A percentile compares a stretch with the other conserved stretches of the same genome.
phyloP scores from a whole-genome alignment of 1,140 invertebrate genomes.

The Pogonomyrmex barbatus region DNA sequence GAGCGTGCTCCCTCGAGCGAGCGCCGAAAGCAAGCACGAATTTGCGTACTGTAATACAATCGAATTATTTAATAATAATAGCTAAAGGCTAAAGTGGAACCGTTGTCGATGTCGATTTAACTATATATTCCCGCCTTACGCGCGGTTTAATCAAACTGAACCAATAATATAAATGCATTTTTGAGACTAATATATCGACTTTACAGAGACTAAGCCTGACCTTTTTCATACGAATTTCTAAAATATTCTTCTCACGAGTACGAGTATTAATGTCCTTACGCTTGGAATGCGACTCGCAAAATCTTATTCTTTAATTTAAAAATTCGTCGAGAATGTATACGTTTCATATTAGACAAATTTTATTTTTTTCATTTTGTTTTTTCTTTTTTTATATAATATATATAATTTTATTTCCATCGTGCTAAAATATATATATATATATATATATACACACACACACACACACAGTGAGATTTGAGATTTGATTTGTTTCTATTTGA shows the following conservation, averaged over 20 bases:
- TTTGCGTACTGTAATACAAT: constrained; percentile 52
- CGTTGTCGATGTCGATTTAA: constrained; percentile 61
- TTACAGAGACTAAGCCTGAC: constrained; percentile 60
- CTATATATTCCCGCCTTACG: constrained; percentile 46
- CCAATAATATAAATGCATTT: constrained; percentile 73
- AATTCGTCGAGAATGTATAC: neutral
- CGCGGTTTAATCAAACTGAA: constrained; percentile 74
- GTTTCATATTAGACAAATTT: constrained; percentile 11
- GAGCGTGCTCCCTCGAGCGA: constrained; percentile 34
- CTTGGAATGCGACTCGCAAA: neutral
- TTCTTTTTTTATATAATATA: neutral
- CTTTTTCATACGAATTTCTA: constrained; percentile 50
- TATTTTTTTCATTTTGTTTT: neutral
- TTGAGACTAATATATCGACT: constrained; percentile 69
- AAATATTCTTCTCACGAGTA: neutral
- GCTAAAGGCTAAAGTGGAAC: constrained; percentile 41
- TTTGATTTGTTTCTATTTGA: neutral
- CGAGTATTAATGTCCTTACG: constrained; percentile 3
- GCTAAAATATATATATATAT: too few species aligned
- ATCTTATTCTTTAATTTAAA: neutral
- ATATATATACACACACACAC: too few species aligned
- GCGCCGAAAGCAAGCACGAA: constrained; percentile 45
- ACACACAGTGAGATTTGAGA: neutral
- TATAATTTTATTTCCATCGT: neutral
- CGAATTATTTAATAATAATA: constrained; percentile 61